These are phyloP conservation scores for Excalfactoria chinensis DNA, from an alignment of 2,113 vertebrate genomes.

Conservation along the genomic window DNA sequence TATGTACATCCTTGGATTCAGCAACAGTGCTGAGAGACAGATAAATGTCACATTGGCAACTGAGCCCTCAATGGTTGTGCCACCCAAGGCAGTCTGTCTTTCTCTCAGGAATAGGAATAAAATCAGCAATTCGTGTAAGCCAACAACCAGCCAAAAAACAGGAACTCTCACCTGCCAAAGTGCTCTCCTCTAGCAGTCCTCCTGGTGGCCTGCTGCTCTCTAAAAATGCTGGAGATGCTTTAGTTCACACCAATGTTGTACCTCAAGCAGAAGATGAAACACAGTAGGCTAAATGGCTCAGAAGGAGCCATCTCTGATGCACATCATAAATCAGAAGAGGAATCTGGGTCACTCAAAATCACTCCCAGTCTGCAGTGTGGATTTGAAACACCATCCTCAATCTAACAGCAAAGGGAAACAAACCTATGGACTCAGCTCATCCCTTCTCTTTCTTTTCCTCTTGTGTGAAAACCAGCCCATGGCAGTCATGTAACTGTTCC, in stretches of 20 bases:
- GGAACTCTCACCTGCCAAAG: background rate
- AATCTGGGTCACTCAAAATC: background rate
- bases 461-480: background rate
- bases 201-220: background rate
- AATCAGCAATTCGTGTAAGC: rapidly evolving
- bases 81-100: background rate
- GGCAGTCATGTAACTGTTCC: background rate
- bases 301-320: background rate
- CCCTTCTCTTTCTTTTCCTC: background rate
- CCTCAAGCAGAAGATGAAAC: background rate
- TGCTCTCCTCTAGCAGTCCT: background rate
- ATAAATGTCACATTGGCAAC: background rate
- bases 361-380: background rate
- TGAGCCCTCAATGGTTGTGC: background rate
- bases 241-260: background rate
- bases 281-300: background rate
- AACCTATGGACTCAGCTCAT: rapidly evolving
- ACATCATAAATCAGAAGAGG: background rate
- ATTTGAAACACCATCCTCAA: background rate
- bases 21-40: background rate
- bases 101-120: background rate
- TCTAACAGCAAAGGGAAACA: background rate
- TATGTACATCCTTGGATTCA: background rate
- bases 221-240: background rate
- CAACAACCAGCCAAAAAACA: rapidly evolving